Evolutionary conservation across 1,140 invertebrate species (phyloP).

Genomic region (Pectinophora gossypiella): DNA sequence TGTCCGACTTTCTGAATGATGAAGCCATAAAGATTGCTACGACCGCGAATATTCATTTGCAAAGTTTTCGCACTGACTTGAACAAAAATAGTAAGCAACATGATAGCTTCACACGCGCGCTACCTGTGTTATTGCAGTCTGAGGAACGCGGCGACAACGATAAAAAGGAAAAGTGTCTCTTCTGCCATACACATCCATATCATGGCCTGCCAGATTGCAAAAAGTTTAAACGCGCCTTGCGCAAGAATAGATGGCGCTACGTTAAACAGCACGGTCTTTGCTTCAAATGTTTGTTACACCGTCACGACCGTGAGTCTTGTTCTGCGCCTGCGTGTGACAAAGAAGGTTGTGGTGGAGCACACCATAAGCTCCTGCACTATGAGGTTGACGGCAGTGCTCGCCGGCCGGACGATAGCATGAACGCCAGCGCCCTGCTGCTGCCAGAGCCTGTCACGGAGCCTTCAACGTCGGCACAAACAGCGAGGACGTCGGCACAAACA

Average conservation of each 20-base stretch:
- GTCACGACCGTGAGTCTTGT: slow-evolving; percentile 9
- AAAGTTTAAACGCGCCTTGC: slow-evolving; percentile 4
- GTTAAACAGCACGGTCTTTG: slow-evolving; percentile 10
- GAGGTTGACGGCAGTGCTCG: neutral
- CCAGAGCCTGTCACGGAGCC: too few species aligned
- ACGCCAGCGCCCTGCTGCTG: too few species aligned
- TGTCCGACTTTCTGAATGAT: slow-evolving; percentile 6
- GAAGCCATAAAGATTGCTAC: slow-evolving; percentile 6
- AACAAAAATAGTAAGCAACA: slow-evolving; percentile 1
- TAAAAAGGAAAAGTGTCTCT: slow-evolving; percentile 8
- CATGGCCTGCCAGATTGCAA: neutral
- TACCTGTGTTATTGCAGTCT: slow-evolving; percentile 3
- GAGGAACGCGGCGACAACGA: too few species aligned
- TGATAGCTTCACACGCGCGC: neutral
- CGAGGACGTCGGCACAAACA: too few species aligned
- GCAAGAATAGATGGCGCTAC: slow-evolving; percentile 8
- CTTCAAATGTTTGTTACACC: slow-evolving; percentile 10
- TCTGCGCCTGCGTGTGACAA: slow-evolving; percentile 9
- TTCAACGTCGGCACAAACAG: too few species aligned
- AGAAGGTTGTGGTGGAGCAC: neutral
- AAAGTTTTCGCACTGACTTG: neutral
- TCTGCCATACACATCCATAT: neutral
- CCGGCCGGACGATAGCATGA: too few species aligned
- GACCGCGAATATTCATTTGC: neutral
- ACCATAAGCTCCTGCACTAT: slow-evolving; percentile 12